Conservation (phyloP, 2,113 vertebrate genomes). For the Caretta caretta region DNA sequence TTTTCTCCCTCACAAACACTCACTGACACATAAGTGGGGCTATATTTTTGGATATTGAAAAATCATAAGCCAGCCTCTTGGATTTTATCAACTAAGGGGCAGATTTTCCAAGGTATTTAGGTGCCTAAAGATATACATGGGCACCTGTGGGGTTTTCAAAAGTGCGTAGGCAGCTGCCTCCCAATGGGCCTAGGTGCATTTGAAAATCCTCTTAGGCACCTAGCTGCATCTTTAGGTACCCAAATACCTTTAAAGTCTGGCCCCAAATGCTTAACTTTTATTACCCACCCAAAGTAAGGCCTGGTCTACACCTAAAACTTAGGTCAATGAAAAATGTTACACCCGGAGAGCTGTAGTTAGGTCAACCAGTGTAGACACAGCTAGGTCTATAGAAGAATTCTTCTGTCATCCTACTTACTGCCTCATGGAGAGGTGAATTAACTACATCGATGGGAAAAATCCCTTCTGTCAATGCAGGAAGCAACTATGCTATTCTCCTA, state of each 20-base stretch:
- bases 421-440: too few relatives aligned
- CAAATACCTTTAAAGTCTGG: neutral
- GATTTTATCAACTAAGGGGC: neutral
- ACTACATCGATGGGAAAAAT: too few relatives aligned
- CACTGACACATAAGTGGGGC: neutral
- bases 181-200: accelerated
- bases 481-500: too few relatives aligned
- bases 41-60: neutral
- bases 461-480: too few relatives aligned
- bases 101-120: neutral
- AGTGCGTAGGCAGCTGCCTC: neutral
- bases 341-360: too few relatives aligned
- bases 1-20: neutral
- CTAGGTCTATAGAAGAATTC: too few relatives aligned
- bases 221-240: neutral
- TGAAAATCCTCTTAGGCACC: neutral
- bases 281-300: neutral
- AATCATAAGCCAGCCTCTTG: neutral
- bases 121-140: neutral
- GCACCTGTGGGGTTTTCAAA: neutral
- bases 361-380: too few relatives aligned
- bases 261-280: neutral
- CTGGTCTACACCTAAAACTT: neutral
- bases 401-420: too few relatives aligned
- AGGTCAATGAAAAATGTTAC: too few relatives aligned